Conservation (phyloP, 2,113 vertebrate genomes). For the Actenoides lindsayi region DNA sequence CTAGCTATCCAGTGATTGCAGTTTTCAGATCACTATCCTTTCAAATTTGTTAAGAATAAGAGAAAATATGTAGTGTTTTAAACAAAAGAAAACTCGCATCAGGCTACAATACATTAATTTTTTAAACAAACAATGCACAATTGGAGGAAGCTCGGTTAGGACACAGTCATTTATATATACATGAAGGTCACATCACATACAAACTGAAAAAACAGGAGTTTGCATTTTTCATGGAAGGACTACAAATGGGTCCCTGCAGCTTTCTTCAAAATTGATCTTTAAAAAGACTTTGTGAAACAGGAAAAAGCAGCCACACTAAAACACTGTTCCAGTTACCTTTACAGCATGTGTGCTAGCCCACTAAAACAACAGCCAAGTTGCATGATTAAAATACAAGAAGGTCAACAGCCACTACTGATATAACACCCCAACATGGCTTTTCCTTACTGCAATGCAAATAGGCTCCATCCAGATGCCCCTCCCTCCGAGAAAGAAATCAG, state of each 20-base stretch:
- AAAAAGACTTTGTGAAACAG: not conserved
- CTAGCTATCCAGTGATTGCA: too few species aligned
- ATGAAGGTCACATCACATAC: conserved; percentile 81
- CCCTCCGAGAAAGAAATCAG: not conserved
- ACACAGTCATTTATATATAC: conserved; percentile 74
- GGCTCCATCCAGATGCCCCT: not conserved
- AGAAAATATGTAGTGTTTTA: conserved; percentile 79
- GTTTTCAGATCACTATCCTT: too few species aligned
- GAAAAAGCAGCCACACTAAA: not conserved
- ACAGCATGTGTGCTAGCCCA: not conserved
- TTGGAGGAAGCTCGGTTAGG: conserved; percentile 84
- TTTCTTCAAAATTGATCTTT: not conserved
- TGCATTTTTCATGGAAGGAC: not conserved
- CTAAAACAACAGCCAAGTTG: not conserved
- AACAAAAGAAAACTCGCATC: conserved; percentile 69
- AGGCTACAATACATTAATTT: conserved; percentile 76
- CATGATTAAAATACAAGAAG: not conserved
- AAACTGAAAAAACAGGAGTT: conserved; percentile 54
- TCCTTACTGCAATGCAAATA: not conserved
- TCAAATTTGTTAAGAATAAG: not conserved
- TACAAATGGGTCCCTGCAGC: not conserved
- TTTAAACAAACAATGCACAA: conserved; percentile 85
- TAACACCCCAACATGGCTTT: not conserved
- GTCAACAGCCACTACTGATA: not conserved
- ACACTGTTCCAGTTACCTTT: not conserved